Evolutionary conservation across 2,113 vertebrate genomes (phyloP).

Genomic region (Paramormyrops kingsleyae): DNA sequence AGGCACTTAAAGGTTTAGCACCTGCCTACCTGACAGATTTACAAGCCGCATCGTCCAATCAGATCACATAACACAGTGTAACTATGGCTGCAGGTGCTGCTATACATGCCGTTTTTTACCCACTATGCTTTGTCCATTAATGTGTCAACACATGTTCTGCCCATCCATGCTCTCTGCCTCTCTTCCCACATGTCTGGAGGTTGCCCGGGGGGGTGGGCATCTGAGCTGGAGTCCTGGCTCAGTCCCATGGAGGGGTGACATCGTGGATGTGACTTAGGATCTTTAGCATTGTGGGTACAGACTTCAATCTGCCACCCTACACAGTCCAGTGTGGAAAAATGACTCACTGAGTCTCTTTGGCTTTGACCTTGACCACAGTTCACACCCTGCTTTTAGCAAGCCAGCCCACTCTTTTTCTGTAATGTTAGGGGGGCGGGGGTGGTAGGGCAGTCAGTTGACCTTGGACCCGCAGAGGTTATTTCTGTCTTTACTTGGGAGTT

Average conservation of each 20-base stretch:
- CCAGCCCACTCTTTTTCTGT: background rate
- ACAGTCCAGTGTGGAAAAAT: background rate
- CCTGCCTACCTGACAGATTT: background rate
- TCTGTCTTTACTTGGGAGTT: background rate
- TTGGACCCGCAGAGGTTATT: background rate
- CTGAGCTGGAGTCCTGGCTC: background rate
- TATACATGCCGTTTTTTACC: background rate
- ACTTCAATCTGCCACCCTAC: background rate
- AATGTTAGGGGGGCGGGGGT: background rate
- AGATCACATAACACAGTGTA: background rate
- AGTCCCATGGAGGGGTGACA: background rate
- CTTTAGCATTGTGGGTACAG: background rate
- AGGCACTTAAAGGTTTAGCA: background rate
- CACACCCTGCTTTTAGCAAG: background rate
- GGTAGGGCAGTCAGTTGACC: background rate
- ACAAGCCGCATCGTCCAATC: background rate
- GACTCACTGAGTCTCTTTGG: background rate
- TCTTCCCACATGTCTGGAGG: background rate
- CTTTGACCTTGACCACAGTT: background rate
- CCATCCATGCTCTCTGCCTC: background rate
- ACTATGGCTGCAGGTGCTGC: background rate
- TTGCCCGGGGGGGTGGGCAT: background rate
- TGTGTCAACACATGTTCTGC: background rate
- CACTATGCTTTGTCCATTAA: background rate
- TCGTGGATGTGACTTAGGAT: background rate